A percentile compares a stretch with the other conserved stretches of the same genome.
phyloP scores from a whole-genome alignment of 2,797 vertebrate species.

The Phrynocephalus forsythii region DNA sequence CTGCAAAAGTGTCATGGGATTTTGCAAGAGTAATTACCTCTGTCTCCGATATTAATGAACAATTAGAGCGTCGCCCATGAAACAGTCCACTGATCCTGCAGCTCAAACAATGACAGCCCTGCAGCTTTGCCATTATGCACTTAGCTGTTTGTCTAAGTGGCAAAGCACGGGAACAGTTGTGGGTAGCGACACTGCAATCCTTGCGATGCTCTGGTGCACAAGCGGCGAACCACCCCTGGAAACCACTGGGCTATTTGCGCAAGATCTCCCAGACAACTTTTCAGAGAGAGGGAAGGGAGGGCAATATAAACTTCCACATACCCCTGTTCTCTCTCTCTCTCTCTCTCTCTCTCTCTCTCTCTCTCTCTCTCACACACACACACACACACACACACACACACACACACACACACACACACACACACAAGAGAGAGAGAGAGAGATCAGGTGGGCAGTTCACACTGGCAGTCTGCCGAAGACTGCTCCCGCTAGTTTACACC shows the following conservation, averaged over 20 bases:
- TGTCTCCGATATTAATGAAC: neutral
- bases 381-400: too few relatives aligned
- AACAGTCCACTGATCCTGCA: neutral
- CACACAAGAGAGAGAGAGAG: too few relatives aligned
- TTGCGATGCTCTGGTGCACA: neutral
- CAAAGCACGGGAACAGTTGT: conserved; percentile 9
- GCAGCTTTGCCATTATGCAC: conserved; percentile 27
- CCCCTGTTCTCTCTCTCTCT: neutral
- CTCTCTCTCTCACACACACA: too few relatives aligned
- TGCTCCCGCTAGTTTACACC: too few relatives aligned
- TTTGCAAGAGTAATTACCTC: neutral
- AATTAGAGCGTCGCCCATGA: conserved; percentile 18
- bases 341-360: too few relatives aligned
- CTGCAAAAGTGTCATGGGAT: neutral
- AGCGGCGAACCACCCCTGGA: neutral
- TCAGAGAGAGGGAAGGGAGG: neutral
- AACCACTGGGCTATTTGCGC: neutral
- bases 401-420: too few relatives aligned
- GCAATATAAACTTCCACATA: neutral
- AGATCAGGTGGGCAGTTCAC: too few relatives aligned
- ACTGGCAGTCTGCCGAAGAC: too few relatives aligned
- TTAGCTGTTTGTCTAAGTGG: conserved; percentile 33
- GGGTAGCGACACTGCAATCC: neutral
- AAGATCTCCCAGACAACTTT: neutral
- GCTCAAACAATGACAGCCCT: neutral